Percentiles rank a stretch among this genome's conserved stretches.
Conservation (phyloP, 2,888 invertebrate genomes). For the Eupithecia inturbata region DNA sequence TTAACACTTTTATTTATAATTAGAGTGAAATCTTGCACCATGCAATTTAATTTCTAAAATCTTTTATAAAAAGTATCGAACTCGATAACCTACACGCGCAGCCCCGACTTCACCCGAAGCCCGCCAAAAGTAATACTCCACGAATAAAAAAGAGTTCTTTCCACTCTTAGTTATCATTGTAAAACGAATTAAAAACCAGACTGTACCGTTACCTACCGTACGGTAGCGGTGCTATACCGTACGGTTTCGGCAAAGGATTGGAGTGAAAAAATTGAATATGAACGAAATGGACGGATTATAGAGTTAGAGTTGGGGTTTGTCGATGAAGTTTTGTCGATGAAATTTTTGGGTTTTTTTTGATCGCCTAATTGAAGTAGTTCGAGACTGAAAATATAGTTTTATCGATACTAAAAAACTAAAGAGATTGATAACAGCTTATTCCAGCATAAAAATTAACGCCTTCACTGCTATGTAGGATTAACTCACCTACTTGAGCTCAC, state of each 20-base stretch:
- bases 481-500: no score
- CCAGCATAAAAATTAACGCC: no score
- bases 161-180: slow-evolving; percentile 70
- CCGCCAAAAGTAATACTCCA: slow-evolving; percentile 67
- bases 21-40: not conserved
- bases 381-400: no score
- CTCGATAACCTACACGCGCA: not conserved
- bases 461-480: no score
- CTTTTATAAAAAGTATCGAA: not conserved
- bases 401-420: no score
- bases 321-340: not conserved
- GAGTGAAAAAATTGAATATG: slow-evolving; percentile 77
- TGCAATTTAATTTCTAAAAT: not conserved
- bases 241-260: slow-evolving; percentile 82
- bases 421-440: no score
- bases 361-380: not conserved
- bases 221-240: slow-evolving; percentile 39
- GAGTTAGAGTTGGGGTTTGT: slow-evolving; percentile 40
- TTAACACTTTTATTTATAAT: no score
- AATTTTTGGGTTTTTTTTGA: not conserved
- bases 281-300: slow-evolving; percentile 50
- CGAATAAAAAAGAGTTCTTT: slow-evolving; percentile 61
- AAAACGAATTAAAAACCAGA: slow-evolving; percentile 77
- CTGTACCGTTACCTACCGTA: not conserved
- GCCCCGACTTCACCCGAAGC: slow-evolving; percentile 49